Evolutionary conservation across 1,140 invertebrate species (phyloP).

Genomic region (Andricus grossulariae): DNA sequence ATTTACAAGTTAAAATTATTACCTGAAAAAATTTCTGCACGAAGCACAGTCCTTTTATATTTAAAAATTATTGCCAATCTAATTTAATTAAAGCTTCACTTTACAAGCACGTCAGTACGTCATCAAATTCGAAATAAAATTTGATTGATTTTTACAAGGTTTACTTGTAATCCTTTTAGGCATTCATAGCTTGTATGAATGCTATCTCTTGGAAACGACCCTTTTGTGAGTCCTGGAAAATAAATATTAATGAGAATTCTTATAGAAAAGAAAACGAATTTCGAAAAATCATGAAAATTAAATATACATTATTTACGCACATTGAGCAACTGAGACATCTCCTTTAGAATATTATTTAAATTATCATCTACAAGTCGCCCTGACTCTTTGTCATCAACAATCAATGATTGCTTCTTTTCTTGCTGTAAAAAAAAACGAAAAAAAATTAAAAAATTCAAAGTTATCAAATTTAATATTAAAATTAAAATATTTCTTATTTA

Average conservation of each 20-base stretch:
- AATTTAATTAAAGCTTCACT: background rate
- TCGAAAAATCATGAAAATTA: background rate
- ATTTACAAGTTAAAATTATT: too few species aligned
- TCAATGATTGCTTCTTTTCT: background rate
- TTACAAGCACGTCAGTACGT: background rate
- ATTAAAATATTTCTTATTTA: too few species aligned
- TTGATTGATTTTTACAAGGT: background rate
- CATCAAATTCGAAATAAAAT: background rate
- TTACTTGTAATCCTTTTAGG: background rate
- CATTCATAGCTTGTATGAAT: conserved; percentile 17
- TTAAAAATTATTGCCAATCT: background rate
- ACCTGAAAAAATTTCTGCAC: too few species aligned
- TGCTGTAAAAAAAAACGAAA: background rate
- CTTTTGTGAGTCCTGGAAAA: conserved; percentile 6
- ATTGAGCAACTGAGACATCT: background rate
- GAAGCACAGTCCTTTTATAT: too few species aligned
- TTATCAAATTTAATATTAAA: background rate
- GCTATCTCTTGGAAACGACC: conserved; percentile 1
- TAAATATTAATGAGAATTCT: background rate
- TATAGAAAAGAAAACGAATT: background rate
- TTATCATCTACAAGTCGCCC: background rate
- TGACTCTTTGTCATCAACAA: background rate
- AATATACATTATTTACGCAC: background rate
- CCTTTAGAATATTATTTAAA: conserved; percentile 17
- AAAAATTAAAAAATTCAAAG: background rate